phyloP scores from a whole-genome alignment of 2,113 vertebrate genomes.

The Motacilla alba region DNA sequence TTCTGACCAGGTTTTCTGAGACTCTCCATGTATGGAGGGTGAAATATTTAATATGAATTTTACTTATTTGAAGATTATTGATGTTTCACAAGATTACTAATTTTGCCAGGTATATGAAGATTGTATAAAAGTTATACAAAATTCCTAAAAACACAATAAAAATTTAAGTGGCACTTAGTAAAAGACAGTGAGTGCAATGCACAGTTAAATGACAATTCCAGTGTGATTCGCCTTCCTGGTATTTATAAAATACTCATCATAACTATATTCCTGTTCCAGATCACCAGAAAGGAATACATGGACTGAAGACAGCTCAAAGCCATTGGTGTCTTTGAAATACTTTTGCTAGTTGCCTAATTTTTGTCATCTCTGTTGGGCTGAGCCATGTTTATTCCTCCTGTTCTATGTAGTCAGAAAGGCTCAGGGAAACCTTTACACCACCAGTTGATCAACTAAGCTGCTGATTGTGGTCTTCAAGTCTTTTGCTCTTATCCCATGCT shows the following conservation, averaged over 20 bases:
- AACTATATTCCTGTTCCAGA: rapidly evolving
- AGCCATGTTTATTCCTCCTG: rapidly evolving
- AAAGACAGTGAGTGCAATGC: not conserved
- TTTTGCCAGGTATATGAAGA: not conserved
- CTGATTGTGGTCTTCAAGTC: not conserved
- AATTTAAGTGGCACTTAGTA: not conserved
- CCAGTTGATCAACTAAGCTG: not conserved
- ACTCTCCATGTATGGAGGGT: not conserved
- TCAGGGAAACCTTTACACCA: not conserved
- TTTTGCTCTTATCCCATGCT: not conserved
- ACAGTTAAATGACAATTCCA: not conserved
- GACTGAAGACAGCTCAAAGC: not conserved
- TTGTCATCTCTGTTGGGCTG: not conserved
- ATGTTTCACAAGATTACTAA: not conserved
- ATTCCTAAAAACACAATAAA: not conserved
- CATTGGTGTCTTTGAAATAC: not conserved
- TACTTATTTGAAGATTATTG: not conserved
- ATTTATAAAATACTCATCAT: not conserved
- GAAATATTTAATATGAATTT: not conserved
- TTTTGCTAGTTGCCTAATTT: not conserved
- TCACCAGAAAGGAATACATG: not conserved
- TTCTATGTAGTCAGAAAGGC: not conserved
- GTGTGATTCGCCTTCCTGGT: not conserved
- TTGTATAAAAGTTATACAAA: not conserved
- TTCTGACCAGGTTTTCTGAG: not conserved